Evolutionary conservation across 2,888 invertebrate species (phyloP), one percentile per base, ranked within the genome.

Genomic region (Lasioglossum figueresi): DNA sequence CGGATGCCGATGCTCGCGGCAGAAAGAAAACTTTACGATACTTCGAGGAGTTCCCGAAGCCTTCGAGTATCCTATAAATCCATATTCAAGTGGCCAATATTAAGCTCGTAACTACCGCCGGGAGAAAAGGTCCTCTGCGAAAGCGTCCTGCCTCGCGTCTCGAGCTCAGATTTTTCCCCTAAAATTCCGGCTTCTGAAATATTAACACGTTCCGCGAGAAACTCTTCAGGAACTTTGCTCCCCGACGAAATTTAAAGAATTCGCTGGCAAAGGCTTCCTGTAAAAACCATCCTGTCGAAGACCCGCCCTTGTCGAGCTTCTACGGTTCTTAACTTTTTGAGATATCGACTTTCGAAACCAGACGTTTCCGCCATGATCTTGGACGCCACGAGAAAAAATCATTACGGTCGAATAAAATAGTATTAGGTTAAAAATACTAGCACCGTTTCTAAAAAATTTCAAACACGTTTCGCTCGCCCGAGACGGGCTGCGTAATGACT

Each of bases 21-120:
- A 52, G 76, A 23, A 74, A 76, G 70, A 59, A 80, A 83, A 76
- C 63, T 85, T 76, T 56, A 40, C 71, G 70, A 71, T 71, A 71
- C 37, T 68, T 84, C 68, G 45, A 68, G 83, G 68, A 68, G 72
- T 45, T 48, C 45, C 52, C 31, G 73, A 56, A 16, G 45, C 70
- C n/a, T 37, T 72, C 74, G 71, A 75, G 56, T 2, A 66, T 70
- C 80, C 34, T 43, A 56, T 80, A 79, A 83, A 79, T 84, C 70
- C 19, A 71, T 79, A 71, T 75, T 74, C 75, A 31, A 80, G 80
- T 71, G 59, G 34, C 40, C 63, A 48, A 74, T 75, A 82, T 82
- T 43, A 56, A 31, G 37, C 12, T n/a, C 31, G 37, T 27, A 37
- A 74, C 31, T 70, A 31, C 40, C 19, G 31, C 27, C 10, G 6